These are phyloP conservation scores for Timema cristinae DNA, from an alignment of 2,888 invertebrate genomes.

Conservation along the genomic window DNA sequence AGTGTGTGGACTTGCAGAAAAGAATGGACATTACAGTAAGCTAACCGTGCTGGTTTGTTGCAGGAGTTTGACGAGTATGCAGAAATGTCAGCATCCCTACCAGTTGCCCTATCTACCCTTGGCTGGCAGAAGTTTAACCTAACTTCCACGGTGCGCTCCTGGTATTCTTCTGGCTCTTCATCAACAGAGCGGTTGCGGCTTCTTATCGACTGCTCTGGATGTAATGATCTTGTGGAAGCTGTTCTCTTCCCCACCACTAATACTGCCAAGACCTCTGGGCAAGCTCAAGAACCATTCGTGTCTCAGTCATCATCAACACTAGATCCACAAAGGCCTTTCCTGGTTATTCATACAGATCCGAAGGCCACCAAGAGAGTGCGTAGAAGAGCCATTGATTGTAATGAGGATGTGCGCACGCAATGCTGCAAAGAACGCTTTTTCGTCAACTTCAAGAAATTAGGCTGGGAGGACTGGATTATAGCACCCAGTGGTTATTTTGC, in stretches of 20 bases:
- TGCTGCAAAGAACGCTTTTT: constrained; percentile 89
- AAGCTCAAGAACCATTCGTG: background rate
- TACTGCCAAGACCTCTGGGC: constrained; percentile 36
- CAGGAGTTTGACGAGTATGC: constrained; percentile 58
- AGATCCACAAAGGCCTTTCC: constrained; percentile 73
- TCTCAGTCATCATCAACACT: constrained; percentile 29
- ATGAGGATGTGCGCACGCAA: constrained; percentile 63
- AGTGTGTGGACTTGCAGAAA: too few species aligned
- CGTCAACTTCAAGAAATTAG: constrained; percentile 84
- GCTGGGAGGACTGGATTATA: constrained; percentile 95
- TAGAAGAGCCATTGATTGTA: constrained; percentile 80
- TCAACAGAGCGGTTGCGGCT: constrained; percentile 63
- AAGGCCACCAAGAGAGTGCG: constrained; percentile 66
- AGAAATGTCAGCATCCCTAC: constrained; percentile 53
- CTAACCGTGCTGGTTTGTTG: constrained; percentile 13
- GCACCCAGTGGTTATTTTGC: constrained; percentile 88
- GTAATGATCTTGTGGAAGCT: constrained; percentile 68
- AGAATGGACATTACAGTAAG: too few species aligned
- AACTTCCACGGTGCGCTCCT: constrained; percentile 69
- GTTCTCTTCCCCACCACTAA: constrained; percentile 42
- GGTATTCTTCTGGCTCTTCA: constrained; percentile 53
- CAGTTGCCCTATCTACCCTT: constrained; percentile 59
- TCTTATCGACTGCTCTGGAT: constrained; percentile 81
- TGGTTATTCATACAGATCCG: constrained; percentile 74
- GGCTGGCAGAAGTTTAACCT: constrained; percentile 88